phyloP scores from a whole-genome alignment of 2,113 vertebrate species.

The Clarias macrocephalus region DNA sequence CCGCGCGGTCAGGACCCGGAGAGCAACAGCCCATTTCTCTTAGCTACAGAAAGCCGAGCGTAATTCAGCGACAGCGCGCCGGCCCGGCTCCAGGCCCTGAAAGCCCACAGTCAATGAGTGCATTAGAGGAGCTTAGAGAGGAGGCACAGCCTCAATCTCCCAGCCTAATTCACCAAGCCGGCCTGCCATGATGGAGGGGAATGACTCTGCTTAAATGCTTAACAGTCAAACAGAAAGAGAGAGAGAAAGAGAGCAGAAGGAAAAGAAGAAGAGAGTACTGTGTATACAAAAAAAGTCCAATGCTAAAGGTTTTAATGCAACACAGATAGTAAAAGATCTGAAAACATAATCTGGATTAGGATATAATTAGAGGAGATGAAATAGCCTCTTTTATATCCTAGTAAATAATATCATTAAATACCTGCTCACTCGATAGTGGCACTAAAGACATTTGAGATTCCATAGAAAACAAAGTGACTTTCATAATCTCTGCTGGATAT shows the following conservation, averaged over 20 bases:
- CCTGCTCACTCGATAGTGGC: background rate
- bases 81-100: conserved; percentile 58
- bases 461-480: background rate
- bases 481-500: background rate
- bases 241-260: conserved; percentile 19
- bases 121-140: conserved; percentile 57
- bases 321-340: background rate
- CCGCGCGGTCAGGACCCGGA: conserved; percentile 37
- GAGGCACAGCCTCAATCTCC: conserved; percentile 69
- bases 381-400: background rate
- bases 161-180: conserved; percentile 70
- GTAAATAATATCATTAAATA: too few relatives aligned
- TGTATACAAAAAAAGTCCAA: background rate
- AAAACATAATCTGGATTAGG: background rate
- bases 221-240: conserved; percentile 48
- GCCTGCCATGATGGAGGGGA: conserved; percentile 65
- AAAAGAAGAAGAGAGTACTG: background rate
- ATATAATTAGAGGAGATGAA: background rate
- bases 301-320: background rate
- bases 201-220: conserved; percentile 66
- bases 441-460: background rate
- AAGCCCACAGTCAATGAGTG: conserved; percentile 61
- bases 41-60: conserved; percentile 46
- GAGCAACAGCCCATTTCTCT: conserved; percentile 47
- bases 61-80: conserved; percentile 68